These are phyloP conservation scores for Epicauta chinensis DNA, from an alignment of 1,140 invertebrate genomes.

Conservation along the genomic window DNA sequence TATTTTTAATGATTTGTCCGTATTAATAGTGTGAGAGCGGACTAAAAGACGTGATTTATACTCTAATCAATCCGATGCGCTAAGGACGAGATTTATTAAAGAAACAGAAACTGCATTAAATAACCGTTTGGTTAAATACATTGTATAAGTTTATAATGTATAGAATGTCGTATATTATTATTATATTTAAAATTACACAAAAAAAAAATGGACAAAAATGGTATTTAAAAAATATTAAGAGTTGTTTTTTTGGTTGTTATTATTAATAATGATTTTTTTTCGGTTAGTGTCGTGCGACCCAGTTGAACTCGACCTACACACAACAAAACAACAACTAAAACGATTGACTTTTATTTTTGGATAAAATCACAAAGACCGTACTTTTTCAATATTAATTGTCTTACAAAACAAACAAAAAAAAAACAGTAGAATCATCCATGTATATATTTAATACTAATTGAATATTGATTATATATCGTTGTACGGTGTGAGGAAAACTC, in stretches of 20 bases:
- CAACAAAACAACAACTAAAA: no score
- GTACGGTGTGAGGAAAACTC: slow-evolving; percentile 39
- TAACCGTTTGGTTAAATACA: slow-evolving; percentile 34
- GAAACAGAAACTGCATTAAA: slow-evolving; percentile 13
- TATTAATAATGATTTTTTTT: slow-evolving; percentile 25
- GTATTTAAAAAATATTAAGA: slow-evolving; percentile 27
- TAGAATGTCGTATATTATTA: slow-evolving; percentile 36
- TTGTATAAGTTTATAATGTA: slow-evolving; percentile 39
- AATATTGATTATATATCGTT: slow-evolving; percentile 37
- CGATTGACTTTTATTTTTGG: slow-evolving; percentile 17
- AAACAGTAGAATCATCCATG: slow-evolving; percentile 30
- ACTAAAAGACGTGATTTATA: slow-evolving; percentile 38
- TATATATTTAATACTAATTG: slow-evolving; percentile 42
- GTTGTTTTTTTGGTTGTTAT: slow-evolving; percentile 29
- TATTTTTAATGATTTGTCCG: no score
- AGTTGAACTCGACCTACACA: slow-evolving; percentile 5
- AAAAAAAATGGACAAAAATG: no score
- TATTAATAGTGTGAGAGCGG: slow-evolving; percentile 14
- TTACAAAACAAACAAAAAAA: background rate
- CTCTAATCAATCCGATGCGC: slow-evolving; percentile 26
- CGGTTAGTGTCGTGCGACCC: slow-evolving; percentile 20
- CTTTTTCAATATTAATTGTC: slow-evolving; percentile 27
- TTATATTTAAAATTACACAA: slow-evolving; percentile 22
- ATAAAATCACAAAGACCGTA: slow-evolving; percentile 21
- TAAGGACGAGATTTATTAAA: no score